Conservation (phyloP, 2,888 invertebrate species). For the Rhagophthalmus giganteus region DNA sequence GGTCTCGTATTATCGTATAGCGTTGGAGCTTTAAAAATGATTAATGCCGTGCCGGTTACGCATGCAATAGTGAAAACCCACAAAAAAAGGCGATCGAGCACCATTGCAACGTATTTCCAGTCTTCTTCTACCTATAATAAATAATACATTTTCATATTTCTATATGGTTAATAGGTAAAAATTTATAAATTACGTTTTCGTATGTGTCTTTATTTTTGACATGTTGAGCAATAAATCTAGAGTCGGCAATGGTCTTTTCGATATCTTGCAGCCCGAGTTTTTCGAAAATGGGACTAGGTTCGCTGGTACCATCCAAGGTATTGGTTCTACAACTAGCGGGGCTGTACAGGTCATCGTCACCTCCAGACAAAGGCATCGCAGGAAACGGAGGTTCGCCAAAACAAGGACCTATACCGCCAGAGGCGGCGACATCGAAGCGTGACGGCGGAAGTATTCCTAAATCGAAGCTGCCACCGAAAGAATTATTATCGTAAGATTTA, state of each 20-base stretch:
- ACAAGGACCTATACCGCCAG: slow-evolving; percentile 64
- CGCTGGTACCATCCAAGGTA: slow-evolving; percentile 61
- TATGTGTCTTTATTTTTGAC: slow-evolving; percentile 93
- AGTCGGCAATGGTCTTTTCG: slow-evolving; percentile 90
- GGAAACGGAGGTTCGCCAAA: slow-evolving; percentile 71
- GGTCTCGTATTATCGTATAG: slow-evolving; percentile 89
- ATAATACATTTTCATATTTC: slow-evolving; percentile 3
- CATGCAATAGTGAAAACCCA: slow-evolving; percentile 95
- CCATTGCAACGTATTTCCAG: slow-evolving; percentile 98
- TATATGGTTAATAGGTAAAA: too few species aligned
- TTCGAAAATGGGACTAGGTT: slow-evolving; percentile 79
- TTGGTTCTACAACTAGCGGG: slow-evolving; percentile 59
- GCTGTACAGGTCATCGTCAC: slow-evolving; percentile 83
- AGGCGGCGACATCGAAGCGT: slow-evolving; percentile 68
- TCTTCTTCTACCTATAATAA: slow-evolving; percentile 85
- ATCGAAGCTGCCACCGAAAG: slow-evolving; percentile 59
- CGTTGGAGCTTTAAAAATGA: slow-evolving; percentile 88
- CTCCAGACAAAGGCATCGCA: slow-evolving; percentile 71
- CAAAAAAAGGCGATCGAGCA: slow-evolving; percentile 92
- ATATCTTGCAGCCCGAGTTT: slow-evolving; percentile 81
- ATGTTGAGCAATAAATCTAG: slow-evolving; percentile 93
- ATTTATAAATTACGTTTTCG: slow-evolving; percentile 90
- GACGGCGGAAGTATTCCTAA: slow-evolving; percentile 54
- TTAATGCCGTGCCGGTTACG: slow-evolving; percentile 84
- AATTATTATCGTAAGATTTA: slow-evolving; percentile 65